These are phyloP conservation scores for Volucella bombylans DNA, from an alignment of 2,888 invertebrate genomes.

Conservation along the genomic window DNA sequence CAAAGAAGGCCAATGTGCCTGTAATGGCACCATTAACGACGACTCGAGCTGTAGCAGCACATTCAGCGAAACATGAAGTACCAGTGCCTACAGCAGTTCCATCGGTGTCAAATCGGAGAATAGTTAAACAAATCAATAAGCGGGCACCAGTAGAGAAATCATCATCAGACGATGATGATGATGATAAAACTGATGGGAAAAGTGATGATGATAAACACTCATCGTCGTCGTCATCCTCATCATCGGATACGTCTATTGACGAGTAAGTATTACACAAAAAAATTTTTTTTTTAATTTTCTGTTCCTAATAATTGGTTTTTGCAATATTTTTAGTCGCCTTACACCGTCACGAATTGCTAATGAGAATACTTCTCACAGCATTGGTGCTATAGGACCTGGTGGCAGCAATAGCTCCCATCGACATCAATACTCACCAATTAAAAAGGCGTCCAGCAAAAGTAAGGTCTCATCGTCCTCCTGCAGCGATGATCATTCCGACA, in stretches of 20 bases:
- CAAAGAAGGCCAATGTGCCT: conserved; percentile 60
- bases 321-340: conserved; percentile 56
- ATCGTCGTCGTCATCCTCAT: conserved; percentile 75
- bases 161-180: conserved; percentile 64
- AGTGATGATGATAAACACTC: conserved; percentile 74
- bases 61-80: conserved; percentile 52
- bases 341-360: conserved; percentile 63
- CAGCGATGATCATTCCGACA: conserved; percentile 76
- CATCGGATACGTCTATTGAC: conserved; percentile 74
- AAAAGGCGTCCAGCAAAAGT: conserved; percentile 76
- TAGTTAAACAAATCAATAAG: conserved; percentile 77
- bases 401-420: conserved; percentile 69
- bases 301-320: not conserved
- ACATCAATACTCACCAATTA: conserved; percentile 76
- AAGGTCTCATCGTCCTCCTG: conserved; percentile 74
- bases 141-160: conserved; percentile 70
- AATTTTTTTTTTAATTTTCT: too few relatives aligned
- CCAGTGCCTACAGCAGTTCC: conserved; percentile 43
- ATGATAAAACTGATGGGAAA: conserved; percentile 42
- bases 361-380: conserved; percentile 51
- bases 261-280: conserved; percentile 37
- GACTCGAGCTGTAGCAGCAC: conserved; percentile 45
- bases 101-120: conserved; percentile 70
- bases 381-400: conserved; percentile 65
- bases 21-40: conserved; percentile 40